phyloP scores from a whole-genome alignment of 2,113 vertebrate species.

The Anhinga rufa region DNA sequence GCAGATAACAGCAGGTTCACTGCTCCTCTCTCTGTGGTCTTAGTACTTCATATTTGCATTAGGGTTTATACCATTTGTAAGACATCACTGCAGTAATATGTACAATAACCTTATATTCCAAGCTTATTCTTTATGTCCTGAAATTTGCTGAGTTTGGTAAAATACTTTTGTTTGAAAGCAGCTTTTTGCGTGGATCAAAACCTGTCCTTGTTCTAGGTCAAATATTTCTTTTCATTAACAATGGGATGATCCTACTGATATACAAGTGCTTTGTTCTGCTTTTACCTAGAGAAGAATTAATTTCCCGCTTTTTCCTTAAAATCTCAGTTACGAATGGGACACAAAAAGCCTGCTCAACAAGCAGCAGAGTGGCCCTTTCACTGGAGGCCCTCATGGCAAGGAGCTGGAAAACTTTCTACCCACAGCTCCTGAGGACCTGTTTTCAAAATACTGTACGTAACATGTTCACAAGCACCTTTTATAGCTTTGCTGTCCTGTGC shows the following conservation, averaged over 20 bases:
- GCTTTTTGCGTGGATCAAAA: background rate
- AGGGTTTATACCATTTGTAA: background rate
- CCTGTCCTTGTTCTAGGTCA: background rate
- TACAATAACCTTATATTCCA: background rate
- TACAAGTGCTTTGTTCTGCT: background rate
- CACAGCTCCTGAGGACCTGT: background rate
- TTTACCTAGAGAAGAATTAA: background rate
- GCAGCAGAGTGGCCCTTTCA: background rate
- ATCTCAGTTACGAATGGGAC: background rate
- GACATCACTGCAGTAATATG: background rate
- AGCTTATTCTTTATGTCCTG: background rate
- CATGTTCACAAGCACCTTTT: background rate
- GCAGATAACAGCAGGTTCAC: background rate
- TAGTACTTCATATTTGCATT: background rate
- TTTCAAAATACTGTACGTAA: background rate
- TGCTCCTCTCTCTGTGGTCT: background rate
- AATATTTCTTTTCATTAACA: background rate
- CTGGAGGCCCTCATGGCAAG: background rate
- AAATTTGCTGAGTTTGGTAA: background rate
- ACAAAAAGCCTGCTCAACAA: background rate
- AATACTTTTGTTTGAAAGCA: background rate
- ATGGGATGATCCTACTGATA: background rate
- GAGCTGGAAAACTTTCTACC: background rate
- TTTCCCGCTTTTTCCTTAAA: background rate
- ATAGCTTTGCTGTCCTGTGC: background rate